Base-by-base conservation (phyloP, 2,797 vertebrate genomes). In the Clarias pachynema region DNA sequence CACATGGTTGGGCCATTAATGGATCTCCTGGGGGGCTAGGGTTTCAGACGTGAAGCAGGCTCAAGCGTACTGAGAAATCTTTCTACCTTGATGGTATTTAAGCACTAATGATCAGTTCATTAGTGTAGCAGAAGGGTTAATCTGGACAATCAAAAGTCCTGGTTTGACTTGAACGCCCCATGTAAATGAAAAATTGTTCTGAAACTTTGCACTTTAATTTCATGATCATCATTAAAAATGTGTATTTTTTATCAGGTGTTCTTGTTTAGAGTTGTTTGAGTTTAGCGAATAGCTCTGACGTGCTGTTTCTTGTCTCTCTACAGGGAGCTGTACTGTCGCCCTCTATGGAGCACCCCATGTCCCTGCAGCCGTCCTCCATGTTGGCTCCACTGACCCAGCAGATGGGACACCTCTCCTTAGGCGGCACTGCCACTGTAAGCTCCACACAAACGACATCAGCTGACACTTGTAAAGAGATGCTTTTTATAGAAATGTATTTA, bases 291-390 rank as follows among this genome's bases (percentile, higher is more conserved):
- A 20, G 14, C 24, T 59, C 68, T 81, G 26, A 75, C 62, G 79
- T n/a, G 9, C 31, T 49, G 24, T 79, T 29, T n/a, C 40, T 65
- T 73, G 4, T 86, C 44, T 37, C 68, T 90, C 74, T 73, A 10
- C 82, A 99, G 98, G 96, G 96, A 94, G 97, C 98, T 81, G 97
- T 99, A 91, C 95, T 99, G 95, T 98, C 98, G 91, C 98, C 98
- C 95, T 98, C 98, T 92, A 97, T 99, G 96, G 98, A 99, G 90
- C 97, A 98, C 86, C 96, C 97, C 87, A 97, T 99, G 98, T 96
- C 98, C 95, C 94, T 99, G 96, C 98, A 99, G 92, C 97, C 97
- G 6, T 92, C 97, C 2, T 97, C 97, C 22, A 98, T 99, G 97
- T 96, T 99, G 91, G 95, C 93, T 91, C 96, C 96, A 88, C 90